Conservation (phyloP, 2,113 vertebrate genomes). For the Herpailurus yagouaroundi region DNA sequence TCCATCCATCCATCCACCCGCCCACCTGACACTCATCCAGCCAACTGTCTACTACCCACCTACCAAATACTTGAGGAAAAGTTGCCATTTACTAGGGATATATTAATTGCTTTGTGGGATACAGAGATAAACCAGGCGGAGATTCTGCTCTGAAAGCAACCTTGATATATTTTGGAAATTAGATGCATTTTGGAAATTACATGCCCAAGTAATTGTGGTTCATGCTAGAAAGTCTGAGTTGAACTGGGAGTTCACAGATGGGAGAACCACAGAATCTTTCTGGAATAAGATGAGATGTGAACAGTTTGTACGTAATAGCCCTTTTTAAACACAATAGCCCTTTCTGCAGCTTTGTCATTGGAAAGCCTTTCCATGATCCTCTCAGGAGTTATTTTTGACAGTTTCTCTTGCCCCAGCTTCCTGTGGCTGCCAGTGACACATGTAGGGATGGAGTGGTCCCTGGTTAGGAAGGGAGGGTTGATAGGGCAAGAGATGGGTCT, state of each 20-base stretch:
- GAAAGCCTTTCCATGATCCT: background rate
- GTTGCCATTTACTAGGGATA: background rate
- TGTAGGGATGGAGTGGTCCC: background rate
- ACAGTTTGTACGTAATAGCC: background rate
- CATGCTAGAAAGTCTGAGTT: background rate
- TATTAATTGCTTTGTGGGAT: background rate
- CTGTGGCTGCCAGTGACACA: background rate
- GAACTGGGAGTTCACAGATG: background rate
- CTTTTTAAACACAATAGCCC: background rate
- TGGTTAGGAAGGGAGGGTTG: background rate
- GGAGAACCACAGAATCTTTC: background rate
- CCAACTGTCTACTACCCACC: background rate
- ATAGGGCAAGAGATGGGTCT: background rate
- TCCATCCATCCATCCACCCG: background rate
- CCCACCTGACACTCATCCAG: background rate
- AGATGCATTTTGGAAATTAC: constrained; percentile 6
- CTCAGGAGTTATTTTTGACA: background rate
- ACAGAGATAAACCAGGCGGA: background rate
- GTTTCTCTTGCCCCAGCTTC: background rate
- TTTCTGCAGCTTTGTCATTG: background rate
- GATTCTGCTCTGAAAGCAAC: background rate
- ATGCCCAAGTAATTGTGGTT: background rate
- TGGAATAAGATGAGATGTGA: constrained; percentile 1
- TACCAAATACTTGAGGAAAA: background rate
- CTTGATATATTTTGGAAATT: background rate